Base-by-base conservation (phyloP, 2,888 invertebrate genomes). In the Chironomus riparius region DNA sequence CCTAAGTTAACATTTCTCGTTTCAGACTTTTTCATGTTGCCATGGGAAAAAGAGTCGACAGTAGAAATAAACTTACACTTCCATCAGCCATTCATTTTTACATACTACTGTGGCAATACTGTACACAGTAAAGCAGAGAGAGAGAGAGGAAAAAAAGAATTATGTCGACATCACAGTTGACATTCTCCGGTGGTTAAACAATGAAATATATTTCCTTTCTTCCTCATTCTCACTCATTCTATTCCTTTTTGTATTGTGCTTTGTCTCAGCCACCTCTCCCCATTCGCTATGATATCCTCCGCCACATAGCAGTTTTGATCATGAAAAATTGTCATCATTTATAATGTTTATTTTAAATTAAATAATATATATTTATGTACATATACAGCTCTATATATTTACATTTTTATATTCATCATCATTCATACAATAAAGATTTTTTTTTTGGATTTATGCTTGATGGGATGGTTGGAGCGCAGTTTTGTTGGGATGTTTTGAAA, bases 171-270 rank as follows among this genome's bases (percentile, higher is more conserved):
- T 56, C 56, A 56, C 56, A 56, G 65, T 65, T 65, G 65, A 65
- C 65, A 65, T 65, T 65, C 65, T 65, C 65, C 65, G 65, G 65
- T 65, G 65, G 65, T 65, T 65, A 65, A 65, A 65, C 65, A 65
- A 65, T 65, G 65, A 65, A 65, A 65, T 65, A 65, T 65, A 24
- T 65, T 65, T 21, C 24, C 65, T 7, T 65, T 65, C 56, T 15
- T 15, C 56, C n/a, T 2, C 18, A 56, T 56, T 50, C 56, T 7
- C 18, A 18, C 15, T 18, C 15, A 56, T 18, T 7, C 56, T 38
- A 38, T 38, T 38, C 1, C 38, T 38, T 38, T 38, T 38, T 38
- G 10, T 38, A 10, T 38, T 38, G 38, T 38, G 38, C n/a, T 28
- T 38, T 38, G 38, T 38, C 38, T 38, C 38, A 38, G 38, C 38